Evolutionary conservation across 2,797 vertebrate genomes (phyloP), one percentile per base, ranked within the genome.

Genomic region (Diplodus puntazzo): DNA sequence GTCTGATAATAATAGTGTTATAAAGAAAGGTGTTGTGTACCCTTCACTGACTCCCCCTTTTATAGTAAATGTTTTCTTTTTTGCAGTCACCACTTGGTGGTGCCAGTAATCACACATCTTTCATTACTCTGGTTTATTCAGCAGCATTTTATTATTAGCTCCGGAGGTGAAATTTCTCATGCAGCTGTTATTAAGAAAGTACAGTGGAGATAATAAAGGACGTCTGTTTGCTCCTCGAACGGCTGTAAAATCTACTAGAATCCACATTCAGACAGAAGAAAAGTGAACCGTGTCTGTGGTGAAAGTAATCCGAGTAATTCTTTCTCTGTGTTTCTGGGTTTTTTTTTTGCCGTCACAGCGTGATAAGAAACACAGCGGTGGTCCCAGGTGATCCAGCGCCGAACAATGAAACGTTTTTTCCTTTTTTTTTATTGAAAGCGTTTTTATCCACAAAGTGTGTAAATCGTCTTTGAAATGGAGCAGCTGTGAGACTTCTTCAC

Each of bases 31-130:
- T 48, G 45, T 9, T 45, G 75, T 53, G 20, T 70, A 1, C 43
- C 25, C 21, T 23, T 30, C 18, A 79, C 27, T 2, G 2, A 42
- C 16, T 71, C 18, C 42, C 23, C 45, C 14, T 34, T 34, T 25
- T 25, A 0, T 18, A 27, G 25, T 39, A n/a, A 58, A 53, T 50
- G 11, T 54, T 66, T 68, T 27, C 52, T 5, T 65, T 77, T 69
- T 64, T 64, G 8, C 21, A 48, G 27, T 80, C 79, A 54, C 91
- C 92, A 93, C 91, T 86, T 83, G 92, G 89, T 88, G 90, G 90
- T 60, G 90, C 86, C 84, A 90, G 77, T 82, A 83, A 79, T 89
- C 90, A 82, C 76, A 73, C 14, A 73, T 73, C 25, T 60, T 57
- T 71, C 4, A 46, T 69, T 27, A 54, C n/a, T 20, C 45, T n/a